Evolutionary conservation across 2,797 vertebrate genomes (phyloP).

Genomic region (Todus mexicanus): DNA sequence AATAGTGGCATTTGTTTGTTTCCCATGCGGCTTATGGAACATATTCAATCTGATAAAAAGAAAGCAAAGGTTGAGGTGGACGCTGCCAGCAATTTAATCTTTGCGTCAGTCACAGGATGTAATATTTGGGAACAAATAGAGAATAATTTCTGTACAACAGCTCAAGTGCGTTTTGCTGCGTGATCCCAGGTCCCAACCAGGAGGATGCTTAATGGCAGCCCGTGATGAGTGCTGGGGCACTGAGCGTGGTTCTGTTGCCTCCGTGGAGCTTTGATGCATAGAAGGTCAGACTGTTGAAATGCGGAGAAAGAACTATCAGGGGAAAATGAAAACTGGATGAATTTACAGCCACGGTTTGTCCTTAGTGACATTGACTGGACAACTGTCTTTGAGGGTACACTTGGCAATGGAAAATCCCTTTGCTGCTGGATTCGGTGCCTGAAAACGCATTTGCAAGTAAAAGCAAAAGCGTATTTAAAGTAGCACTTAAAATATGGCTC

Average conservation of each 20-base stretch:
- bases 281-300: neutral
- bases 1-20: neutral
- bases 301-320: neutral
- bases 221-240: neutral
- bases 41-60: neutral
- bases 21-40: neutral
- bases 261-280: neutral
- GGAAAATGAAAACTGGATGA: neutral
- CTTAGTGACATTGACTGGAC: neutral
- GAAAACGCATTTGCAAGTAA: neutral
- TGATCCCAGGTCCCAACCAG: neutral
- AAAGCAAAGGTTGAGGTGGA: neutral
- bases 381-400: neutral
- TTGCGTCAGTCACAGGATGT: neutral
- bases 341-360: neutral
- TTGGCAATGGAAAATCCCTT: neutral
- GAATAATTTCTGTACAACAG: neutral
- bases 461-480: neutral
- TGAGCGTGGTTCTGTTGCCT: neutral
- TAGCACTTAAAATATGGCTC: neutral
- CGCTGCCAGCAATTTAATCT: neutral
- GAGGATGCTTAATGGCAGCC: neutral
- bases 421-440: neutral
- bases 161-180: neutral
- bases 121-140: neutral